Percentiles rank a stretch among this genome's conserved stretches.
phyloP scores from a whole-genome alignment of 92 coral and sea anemone species.

The Palythoa heliodiscus region DNA sequence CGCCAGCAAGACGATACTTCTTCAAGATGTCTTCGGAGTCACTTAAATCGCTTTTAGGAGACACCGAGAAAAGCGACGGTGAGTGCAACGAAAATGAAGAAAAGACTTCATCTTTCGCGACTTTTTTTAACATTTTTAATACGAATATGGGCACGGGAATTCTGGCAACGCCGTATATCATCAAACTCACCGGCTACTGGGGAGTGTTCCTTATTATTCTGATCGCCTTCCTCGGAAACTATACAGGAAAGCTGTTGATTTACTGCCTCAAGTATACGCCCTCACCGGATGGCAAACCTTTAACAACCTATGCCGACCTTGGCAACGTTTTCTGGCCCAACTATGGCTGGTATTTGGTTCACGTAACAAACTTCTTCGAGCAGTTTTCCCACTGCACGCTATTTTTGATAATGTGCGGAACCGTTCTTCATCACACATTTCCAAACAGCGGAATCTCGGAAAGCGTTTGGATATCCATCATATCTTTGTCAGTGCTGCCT shows the following conservation, averaged over 20 bases:
- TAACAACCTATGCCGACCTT: conserved; percentile 80
- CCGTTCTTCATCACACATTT: conserved; percentile 87
- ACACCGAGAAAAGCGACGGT: conserved; percentile 26
- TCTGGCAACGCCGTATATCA: conserved; percentile 87
- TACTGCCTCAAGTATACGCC: conserved; percentile 87
- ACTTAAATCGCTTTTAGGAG: conserved; percentile 50
- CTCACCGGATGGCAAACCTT: conserved; percentile 67
- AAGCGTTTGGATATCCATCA: conserved; percentile 82
- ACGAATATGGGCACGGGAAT: conserved; percentile 95
- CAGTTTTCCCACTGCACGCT: conserved; percentile 90
- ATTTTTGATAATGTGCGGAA: conserved; percentile 90
- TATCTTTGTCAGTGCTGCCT: conserved; percentile 82
- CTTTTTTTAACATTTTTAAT: conserved; percentile 86
- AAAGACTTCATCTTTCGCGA: conserved; percentile 77
- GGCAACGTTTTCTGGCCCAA: conserved; percentile 92
- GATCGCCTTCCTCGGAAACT: conserved; percentile 80
- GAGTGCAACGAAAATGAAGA: conserved; percentile 44
- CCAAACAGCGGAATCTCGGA: conserved; percentile 90
- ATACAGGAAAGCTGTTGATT: conserved; percentile 84
- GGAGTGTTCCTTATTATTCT: conserved; percentile 79
- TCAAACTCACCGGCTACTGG: conserved; percentile 90
- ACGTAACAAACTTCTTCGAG: conserved; percentile 84
- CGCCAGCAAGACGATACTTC: neutral
- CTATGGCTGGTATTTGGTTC: conserved; percentile 86
- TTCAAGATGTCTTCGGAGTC: conserved; percentile 29